Evolutionary conservation across 2,113 vertebrate species (phyloP), one percentile per base, ranked within the genome.

Genomic region (Prochilodus magdalenae): DNA sequence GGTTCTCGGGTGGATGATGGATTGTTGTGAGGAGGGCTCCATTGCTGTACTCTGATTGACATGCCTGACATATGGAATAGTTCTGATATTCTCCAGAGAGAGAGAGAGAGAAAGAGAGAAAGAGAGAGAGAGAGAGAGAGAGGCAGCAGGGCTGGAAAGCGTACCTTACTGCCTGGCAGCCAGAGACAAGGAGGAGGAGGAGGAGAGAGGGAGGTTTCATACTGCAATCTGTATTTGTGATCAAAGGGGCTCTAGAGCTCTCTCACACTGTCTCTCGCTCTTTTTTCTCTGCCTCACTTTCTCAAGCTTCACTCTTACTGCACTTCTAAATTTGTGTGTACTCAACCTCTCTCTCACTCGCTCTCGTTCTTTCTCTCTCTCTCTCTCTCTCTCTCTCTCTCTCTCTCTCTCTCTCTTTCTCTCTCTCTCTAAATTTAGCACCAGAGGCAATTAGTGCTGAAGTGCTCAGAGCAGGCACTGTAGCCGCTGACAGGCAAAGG

Each of bases 41-140:
- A 90, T 94, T 92, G 94, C 94, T 94, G 93, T 90, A 88, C 90
- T 94, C 91, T 96, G 96, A 97, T 96, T 97, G 96, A 96, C 96
- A 95, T 94, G 94, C 89, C 94, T 96, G 95, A 96, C 95, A 96
- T 96, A 96, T 96, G 96, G 95, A 96, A 96, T 96, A 96, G 95
- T 96, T 96, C 95, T 96, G 95, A 93, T 94, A 94, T 95, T 95
- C 95, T 95, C 95, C 93, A 93, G 95, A 95, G 95, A 96, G 93
- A 95, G 93, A 93, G 94, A 95, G 94, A 95, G 94, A 93, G 95
- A 94, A 93, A 94, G 94, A 93, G 94, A 94, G 93, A 40, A 53
- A 40, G 47, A 62, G 69, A 70, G 67, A 70, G 72, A 94, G 93
- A 40, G 53, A 40, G 47, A 62, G 69, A 70, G 67, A 70, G 63